phyloP scores from a whole-genome alignment of 2,797 vertebrate genomes.

The Neoniphon sammara region DNA sequence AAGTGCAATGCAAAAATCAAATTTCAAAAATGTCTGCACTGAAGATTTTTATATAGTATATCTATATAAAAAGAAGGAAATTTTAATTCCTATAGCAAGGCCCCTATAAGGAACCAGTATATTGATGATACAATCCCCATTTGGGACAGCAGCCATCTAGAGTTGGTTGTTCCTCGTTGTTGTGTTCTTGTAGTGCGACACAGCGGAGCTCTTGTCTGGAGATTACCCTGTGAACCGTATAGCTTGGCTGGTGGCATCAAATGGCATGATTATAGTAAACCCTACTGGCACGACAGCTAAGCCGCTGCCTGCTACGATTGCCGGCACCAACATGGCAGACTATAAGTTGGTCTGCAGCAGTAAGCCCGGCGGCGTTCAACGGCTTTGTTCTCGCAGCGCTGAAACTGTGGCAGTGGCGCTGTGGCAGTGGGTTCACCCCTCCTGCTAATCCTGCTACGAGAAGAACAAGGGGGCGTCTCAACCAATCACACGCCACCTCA shows the following conservation, averaged over 20 bases:
- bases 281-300: constrained; percentile 67
- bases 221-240: constrained; percentile 70
- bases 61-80: neutral
- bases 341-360: constrained; percentile 69
- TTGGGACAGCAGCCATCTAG: constrained; percentile 32
- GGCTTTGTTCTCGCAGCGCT: constrained; percentile 66
- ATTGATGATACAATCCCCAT: constrained; percentile 22
- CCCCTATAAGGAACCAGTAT: constrained; percentile 2
- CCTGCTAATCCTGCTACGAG: constrained; percentile 74
- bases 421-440: constrained; percentile 62
- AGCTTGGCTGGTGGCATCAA: constrained; percentile 62
- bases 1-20: no score
- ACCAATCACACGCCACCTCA: constrained; percentile 59
- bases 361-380: constrained; percentile 72
- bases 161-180: constrained; percentile 54
- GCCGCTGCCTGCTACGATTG: constrained; percentile 60
- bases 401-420: constrained; percentile 50
- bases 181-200: constrained; percentile 44
- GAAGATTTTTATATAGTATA: neutral
- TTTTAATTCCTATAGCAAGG: neutral
- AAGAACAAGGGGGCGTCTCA: constrained; percentile 61
- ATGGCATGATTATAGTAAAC: constrained; percentile 71
- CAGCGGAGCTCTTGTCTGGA: constrained; percentile 55
- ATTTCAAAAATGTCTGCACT: neutral
- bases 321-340: constrained; percentile 74